A percentile compares a stretch with the other conserved stretches of the same genome.
These are phyloP conservation scores for Ametastegia equiseti DNA, from an alignment of 2,888 invertebrate genomes.

Conservation along the genomic window DNA sequence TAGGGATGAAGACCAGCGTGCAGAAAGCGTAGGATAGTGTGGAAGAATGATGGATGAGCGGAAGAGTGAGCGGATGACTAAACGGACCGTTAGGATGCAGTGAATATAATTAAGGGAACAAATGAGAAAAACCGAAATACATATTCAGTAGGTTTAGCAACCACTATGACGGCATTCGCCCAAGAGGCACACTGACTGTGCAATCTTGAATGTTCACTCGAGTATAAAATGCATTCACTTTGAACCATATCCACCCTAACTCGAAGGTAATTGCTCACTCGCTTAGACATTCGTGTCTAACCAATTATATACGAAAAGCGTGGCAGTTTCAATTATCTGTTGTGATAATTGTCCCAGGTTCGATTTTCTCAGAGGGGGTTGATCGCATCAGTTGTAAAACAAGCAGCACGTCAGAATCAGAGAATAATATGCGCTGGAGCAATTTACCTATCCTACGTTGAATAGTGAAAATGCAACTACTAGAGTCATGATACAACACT, in stretches of 20 bases:
- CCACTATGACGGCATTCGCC: conserved; percentile 39
- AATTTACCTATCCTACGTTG: background rate
- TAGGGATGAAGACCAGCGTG: background rate
- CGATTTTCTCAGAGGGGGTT: background rate
- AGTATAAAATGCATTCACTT: conserved; percentile 64
- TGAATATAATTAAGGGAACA: conserved; percentile 46
- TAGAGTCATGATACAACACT: too few species aligned
- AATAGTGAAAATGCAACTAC: background rate
- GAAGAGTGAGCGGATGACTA: conserved; percentile 31
- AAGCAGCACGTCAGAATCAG: background rate
- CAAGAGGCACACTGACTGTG: conserved; percentile 45
- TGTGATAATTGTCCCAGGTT: conserved; percentile 32
- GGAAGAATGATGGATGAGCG: conserved; percentile 33
- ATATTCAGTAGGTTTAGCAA: conserved; percentile 39
- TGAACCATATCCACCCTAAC: conserved; percentile 56
- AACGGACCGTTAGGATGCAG: conserved; percentile 38
- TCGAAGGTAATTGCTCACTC: conserved; percentile 62
- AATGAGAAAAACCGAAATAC: conserved; percentile 45
- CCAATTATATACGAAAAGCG: conserved; percentile 41
- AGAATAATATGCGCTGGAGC: background rate
- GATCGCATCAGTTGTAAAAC: conserved; percentile 14
- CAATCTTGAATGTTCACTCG: conserved; percentile 60
- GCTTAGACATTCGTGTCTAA: conserved; percentile 54
- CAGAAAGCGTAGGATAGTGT: background rate
- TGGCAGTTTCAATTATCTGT: conserved; percentile 37